Percentiles rank a stretch among this genome's conserved stretches.
Conservation (phyloP, 2,888 invertebrate genomes). For the Torymus aiolomorphi region DNA sequence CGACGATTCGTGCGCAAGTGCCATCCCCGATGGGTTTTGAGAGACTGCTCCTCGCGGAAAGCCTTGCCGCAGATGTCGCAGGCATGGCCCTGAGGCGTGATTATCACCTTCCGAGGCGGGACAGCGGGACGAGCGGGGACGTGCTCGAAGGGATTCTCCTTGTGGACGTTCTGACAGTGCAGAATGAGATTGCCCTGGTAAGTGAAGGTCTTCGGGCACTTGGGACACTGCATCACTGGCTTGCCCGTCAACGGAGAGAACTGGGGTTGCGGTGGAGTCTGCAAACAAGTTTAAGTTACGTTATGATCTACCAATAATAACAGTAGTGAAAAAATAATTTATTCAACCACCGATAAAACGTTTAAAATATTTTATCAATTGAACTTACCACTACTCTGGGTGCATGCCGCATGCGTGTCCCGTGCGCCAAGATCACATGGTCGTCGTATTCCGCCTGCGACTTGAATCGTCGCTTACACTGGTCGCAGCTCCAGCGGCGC, state of each 20-base stretch:
- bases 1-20: constrained; percentile 78
- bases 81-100: constrained; percentile 73
- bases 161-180: constrained; percentile 68
- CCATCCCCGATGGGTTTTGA: constrained; percentile 81
- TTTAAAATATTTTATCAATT: no score
- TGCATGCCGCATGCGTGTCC: no score
- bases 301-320: not conserved
- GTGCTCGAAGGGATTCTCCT: constrained; percentile 54
- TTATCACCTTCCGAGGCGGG: not conserved
- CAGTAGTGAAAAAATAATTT: no score
- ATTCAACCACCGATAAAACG: no score
- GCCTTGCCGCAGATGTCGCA: constrained; percentile 82
- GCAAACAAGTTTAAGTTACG: constrained; percentile 57
- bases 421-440: constrained; percentile 79
- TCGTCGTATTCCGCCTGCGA: constrained; percentile 80
- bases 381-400: no score
- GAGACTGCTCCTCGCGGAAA: constrained; percentile 80
- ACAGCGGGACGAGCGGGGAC: constrained; percentile 17
- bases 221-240: constrained; percentile 61
- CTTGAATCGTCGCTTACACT: constrained; percentile 80
- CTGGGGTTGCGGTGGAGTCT: constrained; percentile 32
- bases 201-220: constrained; percentile 65
- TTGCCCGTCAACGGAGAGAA: constrained; percentile 55
- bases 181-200: constrained; percentile 64
- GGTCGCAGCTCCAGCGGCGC: constrained; percentile 78